These are phyloP conservation scores for Porites australiensis DNA, from an alignment of 64 coral and sea anemone genomes.

Conservation along the genomic window DNA sequence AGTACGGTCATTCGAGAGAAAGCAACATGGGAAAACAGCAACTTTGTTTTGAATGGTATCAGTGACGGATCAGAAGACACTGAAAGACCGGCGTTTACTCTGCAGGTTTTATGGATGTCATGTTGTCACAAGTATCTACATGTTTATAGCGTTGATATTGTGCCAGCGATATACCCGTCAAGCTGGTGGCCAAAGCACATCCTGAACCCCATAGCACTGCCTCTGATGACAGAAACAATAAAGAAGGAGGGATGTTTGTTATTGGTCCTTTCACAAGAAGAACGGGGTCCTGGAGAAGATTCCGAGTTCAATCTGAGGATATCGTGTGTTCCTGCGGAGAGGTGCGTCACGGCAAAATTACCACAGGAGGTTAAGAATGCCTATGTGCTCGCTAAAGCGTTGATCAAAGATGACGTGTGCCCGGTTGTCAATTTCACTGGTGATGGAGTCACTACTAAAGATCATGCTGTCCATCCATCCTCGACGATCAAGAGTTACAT, in stretches of 20 bases:
- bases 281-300: background rate
- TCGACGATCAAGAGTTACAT: conserved; percentile 18
- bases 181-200: conserved; percentile 7
- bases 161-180: background rate
- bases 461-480: background rate
- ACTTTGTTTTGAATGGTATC: conserved; percentile 8
- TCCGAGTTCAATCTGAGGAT: background rate
- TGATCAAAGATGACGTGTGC: background rate
- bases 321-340: conserved; percentile 15
- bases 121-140: background rate
- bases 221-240: background rate
- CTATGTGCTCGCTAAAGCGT: conserved; percentile 1
- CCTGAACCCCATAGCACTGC: background rate
- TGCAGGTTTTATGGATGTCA: background rate
- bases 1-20: background rate
- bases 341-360: background rate
- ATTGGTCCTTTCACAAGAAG: conserved; percentile 13
- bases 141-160: conserved; percentile 1
- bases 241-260: conserved; percentile 1
- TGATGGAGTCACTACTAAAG: background rate
- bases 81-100: background rate
- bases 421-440: background rate
- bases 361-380: conserved; percentile 1
- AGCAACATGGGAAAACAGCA: conserved; percentile 8
- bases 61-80: background rate